These are phyloP conservation scores for Saimiri boliviensis DNA, from an alignment of 2,113 vertebrate species.

Conservation along the genomic window DNA sequence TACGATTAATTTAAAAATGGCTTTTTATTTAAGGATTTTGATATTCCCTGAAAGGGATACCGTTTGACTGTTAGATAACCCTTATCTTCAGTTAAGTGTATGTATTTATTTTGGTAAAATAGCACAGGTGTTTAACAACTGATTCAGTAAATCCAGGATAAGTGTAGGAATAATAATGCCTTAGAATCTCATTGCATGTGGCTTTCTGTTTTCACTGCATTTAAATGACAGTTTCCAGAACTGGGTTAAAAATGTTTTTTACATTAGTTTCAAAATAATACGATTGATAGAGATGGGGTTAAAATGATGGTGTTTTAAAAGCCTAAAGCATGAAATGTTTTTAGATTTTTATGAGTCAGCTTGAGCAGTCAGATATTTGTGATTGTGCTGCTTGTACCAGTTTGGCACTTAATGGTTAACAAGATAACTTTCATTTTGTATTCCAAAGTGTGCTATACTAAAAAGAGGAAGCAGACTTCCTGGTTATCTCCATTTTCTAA, in stretches of 20 bases:
- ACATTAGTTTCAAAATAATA: conserved; percentile 69
- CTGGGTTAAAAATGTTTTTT: conserved; percentile 54
- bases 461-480: background rate
- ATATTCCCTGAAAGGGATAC: background rate
- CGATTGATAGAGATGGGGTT: conserved; percentile 55
- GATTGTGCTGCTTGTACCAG: conserved; percentile 15
- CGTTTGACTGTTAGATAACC: background rate
- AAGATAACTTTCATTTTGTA: conserved; percentile 7
- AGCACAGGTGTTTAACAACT: background rate
- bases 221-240: conserved; percentile 42
- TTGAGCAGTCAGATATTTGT: conserved; percentile 45
- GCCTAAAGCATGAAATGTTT: conserved; percentile 67
- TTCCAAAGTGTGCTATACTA: background rate
- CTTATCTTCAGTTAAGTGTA: background rate
- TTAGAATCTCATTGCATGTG: conserved; percentile 35
- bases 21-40: conserved; percentile 25
- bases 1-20: background rate
- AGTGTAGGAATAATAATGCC: conserved; percentile 18
- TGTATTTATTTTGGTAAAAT: background rate
- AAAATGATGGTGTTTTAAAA: conserved; percentile 65
- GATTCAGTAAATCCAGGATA: conserved; percentile 44
- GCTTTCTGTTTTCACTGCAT: conserved; percentile 46
- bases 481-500: background rate
- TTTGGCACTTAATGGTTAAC: conserved; percentile 41
- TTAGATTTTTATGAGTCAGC: conserved; percentile 58